Evolutionary conservation across 2,113 vertebrate genomes (phyloP).

Genomic region (Pseudorasbora parva): DNA sequence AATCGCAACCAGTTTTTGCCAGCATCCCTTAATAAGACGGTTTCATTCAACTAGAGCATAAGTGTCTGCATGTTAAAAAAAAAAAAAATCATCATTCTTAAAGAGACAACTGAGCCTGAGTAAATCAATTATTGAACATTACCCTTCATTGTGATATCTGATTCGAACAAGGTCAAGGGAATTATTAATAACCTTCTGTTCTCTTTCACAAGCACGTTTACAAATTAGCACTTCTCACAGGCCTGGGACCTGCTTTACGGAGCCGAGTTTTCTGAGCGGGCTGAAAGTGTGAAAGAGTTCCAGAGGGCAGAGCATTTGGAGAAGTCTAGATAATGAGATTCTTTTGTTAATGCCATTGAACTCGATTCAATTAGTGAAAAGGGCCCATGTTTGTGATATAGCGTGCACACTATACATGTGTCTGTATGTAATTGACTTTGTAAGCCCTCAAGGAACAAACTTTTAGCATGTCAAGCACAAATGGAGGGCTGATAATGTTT

Average conservation of each 20-base stretch:
- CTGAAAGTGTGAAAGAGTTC: conserved; percentile 76
- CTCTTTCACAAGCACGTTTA: conserved; percentile 61
- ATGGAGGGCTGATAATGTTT: not conserved
- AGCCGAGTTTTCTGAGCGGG: conserved; percentile 65
- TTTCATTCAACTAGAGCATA: not conserved
- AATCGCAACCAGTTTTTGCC: conserved; percentile 31
- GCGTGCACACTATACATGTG: not conserved
- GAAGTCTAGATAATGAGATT: conserved; percentile 61
- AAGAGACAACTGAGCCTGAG: conserved; percentile 23
- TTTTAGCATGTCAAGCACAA: not conserved
- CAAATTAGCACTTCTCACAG: conserved; percentile 75
- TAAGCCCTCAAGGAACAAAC: conserved; percentile 21
- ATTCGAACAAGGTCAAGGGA: conserved; percentile 54
- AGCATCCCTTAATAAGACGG: not conserved
- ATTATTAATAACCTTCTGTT: conserved; percentile 64
- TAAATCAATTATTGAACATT: conserved; percentile 52
- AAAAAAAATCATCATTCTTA: conserved; percentile 19
- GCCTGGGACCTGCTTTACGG: conserved; percentile 66
- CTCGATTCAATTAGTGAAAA: conserved; percentile 68
- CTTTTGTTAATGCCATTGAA: conserved; percentile 60
- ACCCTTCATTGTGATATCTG: conserved; percentile 43
- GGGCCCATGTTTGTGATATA: conserved; percentile 23
- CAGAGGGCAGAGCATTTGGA: conserved; percentile 70
- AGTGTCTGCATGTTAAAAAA: conserved; percentile 3
- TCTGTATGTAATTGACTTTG: not conserved